Conservation (phyloP, 2,888 invertebrate species). For the Brachypterus glaber region DNA sequence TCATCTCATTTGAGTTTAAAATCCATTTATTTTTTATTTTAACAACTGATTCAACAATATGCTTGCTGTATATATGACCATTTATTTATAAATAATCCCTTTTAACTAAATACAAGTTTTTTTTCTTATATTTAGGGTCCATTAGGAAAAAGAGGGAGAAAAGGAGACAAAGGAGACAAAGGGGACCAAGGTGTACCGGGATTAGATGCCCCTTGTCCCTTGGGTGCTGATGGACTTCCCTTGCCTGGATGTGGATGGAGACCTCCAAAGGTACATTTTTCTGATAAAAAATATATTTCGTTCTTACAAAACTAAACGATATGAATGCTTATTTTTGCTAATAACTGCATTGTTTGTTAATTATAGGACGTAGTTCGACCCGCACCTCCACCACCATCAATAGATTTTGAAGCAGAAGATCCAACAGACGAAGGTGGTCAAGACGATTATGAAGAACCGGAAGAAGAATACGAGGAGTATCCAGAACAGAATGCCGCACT, state of each 20-base stretch:
- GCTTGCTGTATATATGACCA: constrained; percentile 1
- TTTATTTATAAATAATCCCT: constrained; percentile 9
- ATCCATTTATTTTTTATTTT: neutral
- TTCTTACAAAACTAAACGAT: too few relatives aligned
- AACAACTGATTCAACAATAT: neutral
- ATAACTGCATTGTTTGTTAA: constrained; percentile 24
- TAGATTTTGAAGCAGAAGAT: constrained; percentile 46
- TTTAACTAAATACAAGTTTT: too few relatives aligned
- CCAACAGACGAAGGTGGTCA: constrained; percentile 43
- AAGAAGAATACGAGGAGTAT: constrained; percentile 54
- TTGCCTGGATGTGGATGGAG: constrained; percentile 94
- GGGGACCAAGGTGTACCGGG: constrained; percentile 96
- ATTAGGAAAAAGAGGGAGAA: constrained; percentile 79
- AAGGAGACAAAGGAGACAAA: constrained; percentile 86
- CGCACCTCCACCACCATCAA: constrained; percentile 40
- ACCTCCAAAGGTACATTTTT: constrained; percentile 64
- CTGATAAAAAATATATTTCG: too few relatives aligned
- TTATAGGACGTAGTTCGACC: constrained; percentile 32
- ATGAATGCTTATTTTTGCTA: too few relatives aligned
- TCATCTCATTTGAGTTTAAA: neutral
- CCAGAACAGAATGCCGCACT: too few relatives aligned
- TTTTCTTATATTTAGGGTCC: constrained; percentile 62
- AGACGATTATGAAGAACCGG: constrained; percentile 47
- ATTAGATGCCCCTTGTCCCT: constrained; percentile 96
- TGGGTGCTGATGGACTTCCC: constrained; percentile 91